These are phyloP conservation scores for Pheosia gnoma DNA, from an alignment of 2,888 invertebrate genomes.

Conservation along the genomic window DNA sequence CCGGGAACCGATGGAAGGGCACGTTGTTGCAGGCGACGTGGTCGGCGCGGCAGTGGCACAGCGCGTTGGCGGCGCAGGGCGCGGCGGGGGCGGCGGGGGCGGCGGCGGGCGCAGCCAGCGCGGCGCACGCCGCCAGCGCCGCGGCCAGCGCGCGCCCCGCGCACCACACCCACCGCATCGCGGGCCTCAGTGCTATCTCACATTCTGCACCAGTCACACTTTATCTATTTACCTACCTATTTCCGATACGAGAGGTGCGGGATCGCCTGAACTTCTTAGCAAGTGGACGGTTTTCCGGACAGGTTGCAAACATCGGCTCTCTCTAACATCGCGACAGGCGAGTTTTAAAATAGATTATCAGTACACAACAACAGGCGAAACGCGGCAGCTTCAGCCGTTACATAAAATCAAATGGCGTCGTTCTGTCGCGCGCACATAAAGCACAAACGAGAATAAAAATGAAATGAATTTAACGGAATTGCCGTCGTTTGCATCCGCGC, in stretches of 20 bases:
- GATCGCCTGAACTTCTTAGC: neutral
- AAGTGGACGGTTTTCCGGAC: too few relatives aligned
- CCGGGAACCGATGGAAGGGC: conserved; percentile 64
- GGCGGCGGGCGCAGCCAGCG: conserved; percentile 22
- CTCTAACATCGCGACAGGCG: neutral
- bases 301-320: too few relatives aligned
- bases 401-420: conserved; percentile 7
- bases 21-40: conserved; percentile 61
- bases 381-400: neutral
- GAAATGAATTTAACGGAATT: conserved; percentile 19
- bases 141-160: conserved; percentile 19
- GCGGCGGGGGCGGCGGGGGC: conserved; percentile 44
- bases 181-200: conserved; percentile 1
- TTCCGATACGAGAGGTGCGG: neutral
- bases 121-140: conserved; percentile 29
- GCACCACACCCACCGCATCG: conserved; percentile 14
- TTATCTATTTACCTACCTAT: neutral
- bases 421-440: conserved; percentile 11
- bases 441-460: conserved; percentile 13
- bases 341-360: too few relatives aligned
- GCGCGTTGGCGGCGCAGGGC: conserved; percentile 35
- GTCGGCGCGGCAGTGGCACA: conserved; percentile 60
- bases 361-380: too few relatives aligned
- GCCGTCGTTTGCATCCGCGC: conserved; percentile 18
- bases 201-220: conserved; percentile 4